Base-by-base conservation (phyloP, 2,888 invertebrate species). In the Tridacna gigas region DNA sequence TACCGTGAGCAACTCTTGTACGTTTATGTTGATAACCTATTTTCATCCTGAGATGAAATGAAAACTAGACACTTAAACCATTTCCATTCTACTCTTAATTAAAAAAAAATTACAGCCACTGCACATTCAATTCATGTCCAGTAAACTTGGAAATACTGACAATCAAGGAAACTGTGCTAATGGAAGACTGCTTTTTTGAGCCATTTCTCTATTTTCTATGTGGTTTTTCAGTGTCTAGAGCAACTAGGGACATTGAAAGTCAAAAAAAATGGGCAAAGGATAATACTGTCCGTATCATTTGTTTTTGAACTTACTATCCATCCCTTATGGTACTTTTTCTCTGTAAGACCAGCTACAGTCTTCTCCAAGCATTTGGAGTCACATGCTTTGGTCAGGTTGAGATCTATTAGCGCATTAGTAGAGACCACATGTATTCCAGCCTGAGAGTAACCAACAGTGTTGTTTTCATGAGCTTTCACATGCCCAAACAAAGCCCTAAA, bases 281-380 rank as follows among this genome's bases (percentile, higher is more conserved):
- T 37, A 37, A 37, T 4, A 37, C 37, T 37, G 37, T 7, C 37
- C 7, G 37, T 37, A 37, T 7, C 7, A 37, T 7, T 7, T 4
- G 2, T 37, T 37, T 37, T 37, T 37, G 2, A 63, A 73, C 96
- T 95, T 95, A 96, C 96, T 90, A 91, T 90, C 92, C 93, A 94
- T 77, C 92, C 93, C 15, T 83, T 88, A 91, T 92, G 89, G 28
- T 76, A 56, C 26, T 80, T 69, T 15, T 26, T 47, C 4, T 63
- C 73, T 13, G 61, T 78, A 0, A 88, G 88, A 3, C 76, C 51
- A 3, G 86, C 78, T 12, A 93, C 65, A 65, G 83, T 77, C 4
- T 79, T 73, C 47, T 87, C 79, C n/a, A 91, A 25, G 78, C 91
- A 91, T 0, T 13, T 73, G 0, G 89, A 91, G 74, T 87, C 80